A percentile compares a stretch with the other conserved stretches of the same genome.
These are phyloP conservation scores for Sebastolobus alascanus DNA, from an alignment of 2,797 vertebrate genomes.

Conservation along the genomic window DNA sequence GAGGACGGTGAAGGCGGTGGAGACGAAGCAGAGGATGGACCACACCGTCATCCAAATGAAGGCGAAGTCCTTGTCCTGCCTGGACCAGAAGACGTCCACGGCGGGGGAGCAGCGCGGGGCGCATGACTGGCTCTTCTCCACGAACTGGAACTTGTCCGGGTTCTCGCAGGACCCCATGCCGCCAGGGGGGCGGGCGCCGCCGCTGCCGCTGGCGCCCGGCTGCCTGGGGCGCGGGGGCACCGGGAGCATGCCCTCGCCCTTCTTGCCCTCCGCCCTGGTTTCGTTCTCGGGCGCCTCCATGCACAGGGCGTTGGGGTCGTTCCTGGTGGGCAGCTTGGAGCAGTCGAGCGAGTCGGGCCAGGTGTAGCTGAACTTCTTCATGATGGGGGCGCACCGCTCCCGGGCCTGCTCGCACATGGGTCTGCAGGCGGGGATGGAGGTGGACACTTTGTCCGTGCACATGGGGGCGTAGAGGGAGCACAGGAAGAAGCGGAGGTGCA, in stretches of 20 bases:
- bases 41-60: constrained; percentile 98
- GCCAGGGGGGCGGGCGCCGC: constrained; percentile 63
- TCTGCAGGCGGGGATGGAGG: constrained; percentile 96
- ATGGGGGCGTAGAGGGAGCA: constrained; percentile 98
- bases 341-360: constrained; percentile 98
- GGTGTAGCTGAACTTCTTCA: constrained; percentile 97
- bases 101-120: constrained; percentile 93
- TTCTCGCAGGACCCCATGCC: constrained; percentile 88
- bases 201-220: constrained; percentile 69
- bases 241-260: constrained; percentile 92
- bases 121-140: constrained; percentile 94
- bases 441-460: constrained; percentile 98
- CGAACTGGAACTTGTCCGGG: constrained; percentile 95
- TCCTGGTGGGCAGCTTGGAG: constrained; percentile 92
- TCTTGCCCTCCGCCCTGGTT: constrained; percentile 86
- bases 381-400: constrained; percentile 94
- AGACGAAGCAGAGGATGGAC: constrained; percentile 96
- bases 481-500: constrained; percentile 97
- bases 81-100: constrained; percentile 96
- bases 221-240: constrained; percentile 84
- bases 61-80: constrained; percentile 97
- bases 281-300: constrained; percentile 98
- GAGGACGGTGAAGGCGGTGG: constrained; percentile 97
- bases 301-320: constrained; percentile 97
- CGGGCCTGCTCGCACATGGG: constrained; percentile 98